Base-by-base conservation (phyloP, 2,113 vertebrate species). In the Nicator chloris region DNA sequence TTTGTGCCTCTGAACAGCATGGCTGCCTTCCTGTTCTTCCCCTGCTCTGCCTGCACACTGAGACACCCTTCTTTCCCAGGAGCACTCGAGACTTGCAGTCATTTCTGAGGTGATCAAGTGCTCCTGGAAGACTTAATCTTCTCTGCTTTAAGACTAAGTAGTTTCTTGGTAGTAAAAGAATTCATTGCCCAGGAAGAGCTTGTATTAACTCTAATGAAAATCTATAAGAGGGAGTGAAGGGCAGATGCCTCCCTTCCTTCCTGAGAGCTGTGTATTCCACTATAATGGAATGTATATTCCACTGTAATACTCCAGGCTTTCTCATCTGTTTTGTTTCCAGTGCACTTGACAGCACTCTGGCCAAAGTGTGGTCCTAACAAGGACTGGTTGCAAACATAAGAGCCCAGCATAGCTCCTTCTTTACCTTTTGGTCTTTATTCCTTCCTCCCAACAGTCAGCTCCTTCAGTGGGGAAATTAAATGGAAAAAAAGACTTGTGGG, bases 11-110 rank as follows among this genome's bases (percentile, higher is more conserved):
- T 49, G 63, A 64, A 8, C 11, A 53, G 28, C 21, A 9, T n/a
- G 30, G 13, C 61, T 93, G 47, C 37, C 3, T 57, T 82, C 68
- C 20, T 37, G 5, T 93, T 77, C 37, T 28, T 61, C 24, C 10
- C 4, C 50, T 69, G 24, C 16, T 65, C 24, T 77, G 33, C 28
- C 35, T 1, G 0, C 11, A 13, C 0, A 1, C 4, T 8, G 19
- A 39, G 19, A 65, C 19, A 26, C 35, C 21, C 10, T 88, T 76
- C 59, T 69, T 88, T 59, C 54, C 14, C 7, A n/a, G 44, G 21
- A 77, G 30, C 24, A 44, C 35, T 72, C 53, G 20, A 19, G n/a
- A 19, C 6, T 64, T 76, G n/a, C 15, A 76, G 39, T 35, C 7
- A 7, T 72, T 77, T 77, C n/a, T 84, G 70, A 69, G 30, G 77